Evolutionary conservation across 1,140 invertebrate species (phyloP), one percentile per base, ranked within the genome.

Genomic region (Drosophila repleta): DNA sequence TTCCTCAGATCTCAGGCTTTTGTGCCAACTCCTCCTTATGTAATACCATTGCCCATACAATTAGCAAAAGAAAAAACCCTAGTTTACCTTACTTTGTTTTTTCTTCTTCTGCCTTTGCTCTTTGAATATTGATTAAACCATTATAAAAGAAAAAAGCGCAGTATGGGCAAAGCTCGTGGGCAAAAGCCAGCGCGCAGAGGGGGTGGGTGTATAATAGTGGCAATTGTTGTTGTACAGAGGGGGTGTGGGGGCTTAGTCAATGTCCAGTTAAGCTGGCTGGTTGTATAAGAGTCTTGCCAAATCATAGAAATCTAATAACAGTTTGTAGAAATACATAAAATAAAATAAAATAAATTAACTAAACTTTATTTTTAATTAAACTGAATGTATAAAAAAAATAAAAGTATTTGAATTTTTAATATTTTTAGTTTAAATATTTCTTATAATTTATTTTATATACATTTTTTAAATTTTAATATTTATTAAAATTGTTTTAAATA

Each of bases 81-180:
- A 46, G 41, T 60, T 55, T 8, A 29, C 39, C 35, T 13, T 53
- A 29, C 29, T 29, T 5, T 26, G 7, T 29, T 29, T 26, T 29
- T 29, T 29, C 7, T 43, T 29, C 32, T 20, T 49, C 26, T 55
- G 43, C n/a, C 17, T 56, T 17, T 20, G 32, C 49, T 65, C 48
- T 56, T 79, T 48, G 41, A 48, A 48, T 83, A 84, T 84, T 68
- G 80, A 84, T 84, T 84, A 74, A 84, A 73, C 76, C 66, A 83
- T 79, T 76, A 84, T 76, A 84, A 72, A 63, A 70, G 55, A 32
- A 62, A 70, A 60, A 32, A 62, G 43, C 48, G 62, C 58, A 62
- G 51, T 35, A 55, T 15, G 56, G 20, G 37, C 24, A 2, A 24
- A 49, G 15, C 51, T 48, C 11, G 13, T 32, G 26, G 24, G 37